Evolutionary conservation across 2,797 vertebrate genomes (phyloP), one percentile per base, ranked within the genome.

Genomic region (Neopelma chrysocephalum): DNA sequence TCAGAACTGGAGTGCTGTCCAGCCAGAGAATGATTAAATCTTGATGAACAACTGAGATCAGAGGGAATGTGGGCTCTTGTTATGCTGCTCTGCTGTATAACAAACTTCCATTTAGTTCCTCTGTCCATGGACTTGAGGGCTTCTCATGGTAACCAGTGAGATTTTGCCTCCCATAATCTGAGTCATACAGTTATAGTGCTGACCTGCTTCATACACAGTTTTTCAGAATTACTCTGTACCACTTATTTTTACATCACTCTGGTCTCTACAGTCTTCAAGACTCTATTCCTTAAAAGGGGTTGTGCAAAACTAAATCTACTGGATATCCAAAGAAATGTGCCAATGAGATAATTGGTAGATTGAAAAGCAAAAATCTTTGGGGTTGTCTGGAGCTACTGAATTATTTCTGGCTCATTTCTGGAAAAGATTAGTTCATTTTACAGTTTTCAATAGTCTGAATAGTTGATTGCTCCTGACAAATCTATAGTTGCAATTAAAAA

Each of bases 321-420:
- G 34, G 40, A 16, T 27, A 62, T 21, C 32, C 36, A 50, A 47
- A 76, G 60, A 72, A 23, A 65, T 42, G 40, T 54, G 61, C 47
- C 65, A 72, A 15, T 89, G 68, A 85, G 42, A 16, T 85, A 73
- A 77, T 5, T 23, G 29, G 8, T 58, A 50, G 62, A 68, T 11
- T 47, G 60, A 73, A 90, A 76, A 70, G 48, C 38, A 84, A 91
- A 84, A 92, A 43, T 57, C 62, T 80, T 66, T 64, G 27, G 40
- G 15, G 48, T 38, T 90, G 56, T 78, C 54, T 64, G 53, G 83
- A 90, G 82, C 90, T 77, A 80, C 70, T 84, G 73, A 89, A 84
- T 82, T 77, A 57, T 90, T 94, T 93, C 89, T 89, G 75, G 34
- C 42, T 91, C 40, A 29, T 87, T 87, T 93, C 73, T 93, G 70